Evolutionary conservation across 2,113 vertebrate species (phyloP).

Genomic region (Coptodon bakossiorum): DNA sequence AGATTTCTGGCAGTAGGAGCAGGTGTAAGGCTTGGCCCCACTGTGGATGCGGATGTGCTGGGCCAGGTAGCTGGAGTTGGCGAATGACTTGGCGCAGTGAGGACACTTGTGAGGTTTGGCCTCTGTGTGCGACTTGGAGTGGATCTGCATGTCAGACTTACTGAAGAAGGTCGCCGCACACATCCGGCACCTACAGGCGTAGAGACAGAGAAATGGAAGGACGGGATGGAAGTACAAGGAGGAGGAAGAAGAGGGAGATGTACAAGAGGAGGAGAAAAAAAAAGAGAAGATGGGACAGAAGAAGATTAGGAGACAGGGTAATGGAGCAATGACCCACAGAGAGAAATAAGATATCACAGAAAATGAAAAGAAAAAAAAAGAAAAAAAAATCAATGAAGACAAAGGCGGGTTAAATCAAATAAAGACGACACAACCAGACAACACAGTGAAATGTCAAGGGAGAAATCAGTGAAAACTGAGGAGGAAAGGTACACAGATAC

Average conservation of each 20-base stretch:
- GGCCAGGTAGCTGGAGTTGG: constrained; percentile 99
- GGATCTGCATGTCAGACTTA: constrained; percentile 99
- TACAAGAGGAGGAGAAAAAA: not conserved
- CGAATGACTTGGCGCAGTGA: constrained; percentile 99
- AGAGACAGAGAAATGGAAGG: constrained; percentile 71
- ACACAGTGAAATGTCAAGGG: constrained; percentile 6
- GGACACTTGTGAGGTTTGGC: constrained; percentile 99
- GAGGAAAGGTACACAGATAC: constrained; percentile 8
- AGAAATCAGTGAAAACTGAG: constrained; percentile 32
- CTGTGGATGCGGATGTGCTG: constrained; percentile 99
- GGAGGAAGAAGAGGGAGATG: constrained; percentile 8
- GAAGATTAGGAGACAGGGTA: not conserved
- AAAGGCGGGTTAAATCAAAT: not conserved
- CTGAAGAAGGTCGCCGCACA: constrained; percentile 99
- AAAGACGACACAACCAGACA: not conserved
- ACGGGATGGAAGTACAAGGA: constrained; percentile 38
- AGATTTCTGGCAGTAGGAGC: constrained; percentile 99
- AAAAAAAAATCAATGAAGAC: not conserved
- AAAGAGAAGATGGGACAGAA: not conserved
- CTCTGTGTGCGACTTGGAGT: constrained; percentile 99
- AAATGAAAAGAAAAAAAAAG: not conserved
- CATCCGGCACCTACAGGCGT: constrained; percentile 94
- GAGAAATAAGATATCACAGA: not conserved
- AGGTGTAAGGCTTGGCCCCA: constrained; percentile 98
- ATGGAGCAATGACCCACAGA: not conserved